Conservation (phyloP, 2,797 vertebrate genomes). For the Pterois miles region DNA sequence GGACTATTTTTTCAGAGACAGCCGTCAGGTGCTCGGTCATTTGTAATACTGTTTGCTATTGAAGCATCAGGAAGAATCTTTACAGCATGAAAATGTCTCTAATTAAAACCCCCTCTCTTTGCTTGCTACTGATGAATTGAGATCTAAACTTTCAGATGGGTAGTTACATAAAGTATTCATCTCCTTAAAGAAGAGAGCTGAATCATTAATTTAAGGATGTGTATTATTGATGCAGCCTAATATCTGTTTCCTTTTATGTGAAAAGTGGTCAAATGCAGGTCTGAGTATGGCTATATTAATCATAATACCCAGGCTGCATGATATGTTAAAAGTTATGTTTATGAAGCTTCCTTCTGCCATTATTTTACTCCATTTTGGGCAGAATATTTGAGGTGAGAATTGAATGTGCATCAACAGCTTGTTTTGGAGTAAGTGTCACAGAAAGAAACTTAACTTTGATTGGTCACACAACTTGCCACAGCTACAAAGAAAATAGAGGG, state of each 20-base stretch:
- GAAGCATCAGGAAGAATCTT: constrained; percentile 53
- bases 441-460: constrained; percentile 55
- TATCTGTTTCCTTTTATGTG: constrained; percentile 29
- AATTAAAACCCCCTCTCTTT: constrained; percentile 47
- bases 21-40: constrained; percentile 66
- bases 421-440: constrained; percentile 51
- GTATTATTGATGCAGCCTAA: constrained; percentile 20
- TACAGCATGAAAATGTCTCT: constrained; percentile 44
- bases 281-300: not conserved
- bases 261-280: not conserved
- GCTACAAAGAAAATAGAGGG: constrained; percentile 71
- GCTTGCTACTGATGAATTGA: constrained; percentile 41
- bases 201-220: constrained; percentile 49
- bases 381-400: not conserved
- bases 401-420: constrained; percentile 9
- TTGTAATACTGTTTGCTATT: constrained; percentile 59
- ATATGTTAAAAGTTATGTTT: not conserved
- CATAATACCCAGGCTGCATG: not conserved
- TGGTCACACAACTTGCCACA: constrained; percentile 56
- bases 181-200: constrained; percentile 18
- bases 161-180: constrained; percentile 46
- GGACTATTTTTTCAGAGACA: constrained; percentile 55
- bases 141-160: constrained; percentile 37
- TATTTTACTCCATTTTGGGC: not conserved
- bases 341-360: not conserved